These are phyloP conservation scores for Agapetus fuscipes DNA, from an alignment of 2,888 invertebrate species.

Conservation along the genomic window DNA sequence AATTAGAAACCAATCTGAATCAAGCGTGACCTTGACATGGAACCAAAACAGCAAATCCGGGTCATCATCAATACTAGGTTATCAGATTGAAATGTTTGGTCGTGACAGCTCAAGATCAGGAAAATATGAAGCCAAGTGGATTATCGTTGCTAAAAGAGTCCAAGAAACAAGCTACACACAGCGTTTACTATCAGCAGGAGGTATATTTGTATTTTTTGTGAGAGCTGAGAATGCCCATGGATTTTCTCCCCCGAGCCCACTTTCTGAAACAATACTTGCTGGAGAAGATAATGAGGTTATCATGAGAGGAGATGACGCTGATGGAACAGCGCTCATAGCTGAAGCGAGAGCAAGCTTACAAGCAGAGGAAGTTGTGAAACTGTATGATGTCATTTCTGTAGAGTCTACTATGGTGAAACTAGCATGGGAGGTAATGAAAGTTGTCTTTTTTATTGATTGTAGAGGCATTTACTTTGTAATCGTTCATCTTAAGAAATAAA, in stretches of 20 bases:
- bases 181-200: slow-evolving; percentile 63
- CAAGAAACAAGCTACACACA: slow-evolving; percentile 67
- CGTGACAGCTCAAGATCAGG: slow-evolving; percentile 45
- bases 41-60: slow-evolving; percentile 76
- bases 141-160: slow-evolving; percentile 51
- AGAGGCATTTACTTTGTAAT: too few relatives aligned
- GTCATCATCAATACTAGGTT: slow-evolving; percentile 73
- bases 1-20: slow-evolving; percentile 63
- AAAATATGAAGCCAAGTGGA: slow-evolving; percentile 37
- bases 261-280: slow-evolving; percentile 62
- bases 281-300: slow-evolving; percentile 36
- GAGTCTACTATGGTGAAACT: slow-evolving; percentile 79
- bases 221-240: slow-evolving; percentile 85
- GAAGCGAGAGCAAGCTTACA: slow-evolving; percentile 65
- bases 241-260: slow-evolving; percentile 67
- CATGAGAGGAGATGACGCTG: slow-evolving; percentile 34
- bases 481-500: too few relatives aligned
- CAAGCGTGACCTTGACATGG: slow-evolving; percentile 74
- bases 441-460: neutral
- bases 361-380: slow-evolving; percentile 68
- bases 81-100: slow-evolving; percentile 69
- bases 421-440: slow-evolving; percentile 66
- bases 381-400: slow-evolving; percentile 73
- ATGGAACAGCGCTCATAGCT: slow-evolving; percentile 52
- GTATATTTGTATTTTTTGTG: slow-evolving; percentile 81